These are phyloP conservation scores for Cephalopterus ornatus DNA, from an alignment of 2,113 vertebrate species.

Conservation along the genomic window DNA sequence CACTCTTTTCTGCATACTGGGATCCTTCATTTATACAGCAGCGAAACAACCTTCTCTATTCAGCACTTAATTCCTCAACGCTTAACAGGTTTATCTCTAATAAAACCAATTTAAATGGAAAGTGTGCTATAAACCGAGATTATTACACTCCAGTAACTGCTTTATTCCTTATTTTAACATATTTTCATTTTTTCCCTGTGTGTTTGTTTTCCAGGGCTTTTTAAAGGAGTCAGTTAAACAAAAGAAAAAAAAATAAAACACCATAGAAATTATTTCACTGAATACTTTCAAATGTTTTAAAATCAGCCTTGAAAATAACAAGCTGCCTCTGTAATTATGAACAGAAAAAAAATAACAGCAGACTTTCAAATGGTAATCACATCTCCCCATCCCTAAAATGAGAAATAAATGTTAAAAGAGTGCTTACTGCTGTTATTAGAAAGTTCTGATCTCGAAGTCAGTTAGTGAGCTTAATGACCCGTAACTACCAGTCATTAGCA, in stretches of 20 bases:
- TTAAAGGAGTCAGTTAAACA: not conserved
- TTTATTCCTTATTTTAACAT: conserved; percentile 52
- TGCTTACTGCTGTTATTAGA: conserved; percentile 51
- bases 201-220: conserved; percentile 18
- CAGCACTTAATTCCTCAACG: conserved; percentile 36
- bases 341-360: conserved; percentile 21
- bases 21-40: conserved; percentile 7
- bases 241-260: not conserved
- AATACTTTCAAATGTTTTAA: not conserved
- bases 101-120: conserved; percentile 64
- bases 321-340: not conserved
- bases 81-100: conserved; percentile 60
- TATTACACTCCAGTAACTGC: conserved; percentile 52
- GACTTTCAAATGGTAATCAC: conserved; percentile 41
- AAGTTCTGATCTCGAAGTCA: conserved; percentile 64
- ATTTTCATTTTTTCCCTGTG: conserved; percentile 20
- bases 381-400: conserved; percentile 33
- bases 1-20: not conserved
- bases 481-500: conserved; percentile 54
- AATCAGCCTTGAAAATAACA: conserved; percentile 22
- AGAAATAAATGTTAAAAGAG: conserved; percentile 59
- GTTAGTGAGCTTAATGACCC: conserved; percentile 68
- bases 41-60: not conserved
- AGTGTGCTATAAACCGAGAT: conserved; percentile 49
- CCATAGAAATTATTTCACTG: not conserved